phyloP scores from a whole-genome alignment of 2,888 invertebrate genomes.

The Tenthredo notha region DNA sequence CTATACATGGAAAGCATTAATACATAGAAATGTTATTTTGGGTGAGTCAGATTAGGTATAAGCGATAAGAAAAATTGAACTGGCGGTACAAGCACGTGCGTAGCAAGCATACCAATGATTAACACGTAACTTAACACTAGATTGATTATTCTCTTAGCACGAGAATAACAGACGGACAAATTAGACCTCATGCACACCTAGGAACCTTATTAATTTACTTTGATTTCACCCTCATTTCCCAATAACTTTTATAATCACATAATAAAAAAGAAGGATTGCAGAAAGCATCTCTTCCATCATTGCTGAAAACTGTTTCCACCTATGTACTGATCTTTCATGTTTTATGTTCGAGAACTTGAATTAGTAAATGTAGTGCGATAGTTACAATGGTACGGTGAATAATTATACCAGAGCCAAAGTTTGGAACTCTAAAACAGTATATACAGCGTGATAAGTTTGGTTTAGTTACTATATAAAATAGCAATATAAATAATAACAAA shows the following conservation, averaged over 20 bases:
- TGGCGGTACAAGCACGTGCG: constrained; percentile 26
- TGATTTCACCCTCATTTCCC: background rate
- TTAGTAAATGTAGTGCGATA: constrained; percentile 15
- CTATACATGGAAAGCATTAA: constrained; percentile 14
- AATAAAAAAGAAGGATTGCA: background rate
- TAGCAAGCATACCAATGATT: background rate
- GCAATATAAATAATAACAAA: constrained; percentile 4
- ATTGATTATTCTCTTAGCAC: background rate
- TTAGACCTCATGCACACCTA: background rate
- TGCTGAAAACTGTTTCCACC: background rate
- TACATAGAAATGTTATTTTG: constrained; percentile 26
- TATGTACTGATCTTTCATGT: background rate
- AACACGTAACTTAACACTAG: constrained; percentile 17
- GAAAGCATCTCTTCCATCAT: background rate
- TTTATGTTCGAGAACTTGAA: background rate
- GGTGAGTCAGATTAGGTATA: constrained; percentile 14
- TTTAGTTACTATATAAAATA: constrained; percentile 1
- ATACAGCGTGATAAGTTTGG: constrained; percentile 8
- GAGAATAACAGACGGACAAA: background rate
- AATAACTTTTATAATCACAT: background rate
- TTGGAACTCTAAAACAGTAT: background rate
- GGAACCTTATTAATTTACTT: background rate
- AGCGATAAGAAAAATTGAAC: constrained; percentile 1
- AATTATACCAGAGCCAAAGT: background rate
- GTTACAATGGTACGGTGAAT: background rate